Evolutionary conservation across 2,797 vertebrate genomes (phyloP).

Genomic region (Spheniscus humboldti): DNA sequence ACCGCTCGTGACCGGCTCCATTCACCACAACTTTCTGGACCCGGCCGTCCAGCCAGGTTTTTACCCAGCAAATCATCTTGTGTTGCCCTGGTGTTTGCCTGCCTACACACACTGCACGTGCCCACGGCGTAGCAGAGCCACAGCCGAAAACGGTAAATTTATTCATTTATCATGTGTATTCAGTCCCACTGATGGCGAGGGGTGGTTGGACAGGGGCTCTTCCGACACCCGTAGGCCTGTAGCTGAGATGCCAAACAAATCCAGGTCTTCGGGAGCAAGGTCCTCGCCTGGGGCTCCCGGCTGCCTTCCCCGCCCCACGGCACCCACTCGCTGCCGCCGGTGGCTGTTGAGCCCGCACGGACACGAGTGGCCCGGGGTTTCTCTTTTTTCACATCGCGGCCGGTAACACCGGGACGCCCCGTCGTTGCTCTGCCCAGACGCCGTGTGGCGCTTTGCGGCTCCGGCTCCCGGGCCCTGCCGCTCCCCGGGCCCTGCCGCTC

Average conservation of each 20-base stretch:
- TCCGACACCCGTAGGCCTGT: accelerated
- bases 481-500: too few species aligned
- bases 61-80: too few species aligned
- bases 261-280: neutral
- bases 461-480: neutral
- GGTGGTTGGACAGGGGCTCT: neutral
- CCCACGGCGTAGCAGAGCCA: neutral
- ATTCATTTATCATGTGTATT: neutral
- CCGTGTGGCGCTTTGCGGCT: neutral
- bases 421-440: neutral
- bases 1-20: too few species aligned
- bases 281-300: neutral
- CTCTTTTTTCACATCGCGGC: neutral
- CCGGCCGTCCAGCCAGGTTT: too few species aligned
- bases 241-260: neutral
- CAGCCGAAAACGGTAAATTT: too few species aligned
- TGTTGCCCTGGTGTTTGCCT: accelerated
- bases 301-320: neutral
- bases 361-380: neutral
- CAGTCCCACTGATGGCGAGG: neutral
- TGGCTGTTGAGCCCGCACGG: neutral
- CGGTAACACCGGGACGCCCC: neutral
- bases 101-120: accelerated
- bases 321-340: neutral
- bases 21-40: too few species aligned